Percentiles rank a stretch among this genome's conserved stretches.
These are phyloP conservation scores for Phenganax subtilis DNA, from an alignment of 92 coral and sea anemone genomes.

Conservation along the genomic window DNA sequence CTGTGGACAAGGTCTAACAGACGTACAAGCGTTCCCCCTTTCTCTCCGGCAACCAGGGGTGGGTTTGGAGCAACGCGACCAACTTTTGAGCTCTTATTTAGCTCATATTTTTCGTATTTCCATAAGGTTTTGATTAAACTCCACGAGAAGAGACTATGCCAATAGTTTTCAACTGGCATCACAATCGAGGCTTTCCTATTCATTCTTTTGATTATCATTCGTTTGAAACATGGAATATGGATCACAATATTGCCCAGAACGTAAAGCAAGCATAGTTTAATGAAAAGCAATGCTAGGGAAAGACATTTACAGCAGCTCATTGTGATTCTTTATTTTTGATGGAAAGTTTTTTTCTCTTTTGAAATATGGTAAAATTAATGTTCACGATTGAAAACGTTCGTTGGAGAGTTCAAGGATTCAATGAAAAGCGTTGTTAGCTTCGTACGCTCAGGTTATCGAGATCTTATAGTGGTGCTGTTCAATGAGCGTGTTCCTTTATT, in stretches of 20 bases:
- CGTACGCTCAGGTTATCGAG: too few relatives aligned
- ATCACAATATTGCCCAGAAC: conserved; percentile 30
- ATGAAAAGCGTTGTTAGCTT: too few relatives aligned
- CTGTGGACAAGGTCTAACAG: conserved; percentile 50
- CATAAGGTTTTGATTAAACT: conserved; percentile 57
- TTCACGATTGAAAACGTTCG: neutral
- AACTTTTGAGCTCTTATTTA: conserved; percentile 47
- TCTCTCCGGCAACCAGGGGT: conserved; percentile 52
- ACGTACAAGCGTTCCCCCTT: conserved; percentile 22
- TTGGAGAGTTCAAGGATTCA: too few relatives aligned
- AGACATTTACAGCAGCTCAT: neutral
- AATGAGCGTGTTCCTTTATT: too few relatives aligned
- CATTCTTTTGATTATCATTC: conserved; percentile 46
- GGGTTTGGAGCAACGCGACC: conserved; percentile 60
- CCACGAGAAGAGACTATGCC: conserved; percentile 69
- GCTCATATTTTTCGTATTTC: conserved; percentile 33
- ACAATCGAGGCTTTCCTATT: conserved; percentile 59
- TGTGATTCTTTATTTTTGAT: neutral
- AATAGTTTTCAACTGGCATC: conserved; percentile 66
- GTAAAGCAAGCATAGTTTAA: conserved; percentile 14
- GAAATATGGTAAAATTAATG: neutral
- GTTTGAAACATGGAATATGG: conserved; percentile 55
- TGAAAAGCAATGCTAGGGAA: conserved; percentile 5
- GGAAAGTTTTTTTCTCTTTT: neutral
- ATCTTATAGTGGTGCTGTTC: too few relatives aligned